Evolutionary conservation across 2,888 invertebrate genomes (phyloP), one percentile per base, ranked within the genome.

Genomic region (Craniophora ligustri): DNA sequence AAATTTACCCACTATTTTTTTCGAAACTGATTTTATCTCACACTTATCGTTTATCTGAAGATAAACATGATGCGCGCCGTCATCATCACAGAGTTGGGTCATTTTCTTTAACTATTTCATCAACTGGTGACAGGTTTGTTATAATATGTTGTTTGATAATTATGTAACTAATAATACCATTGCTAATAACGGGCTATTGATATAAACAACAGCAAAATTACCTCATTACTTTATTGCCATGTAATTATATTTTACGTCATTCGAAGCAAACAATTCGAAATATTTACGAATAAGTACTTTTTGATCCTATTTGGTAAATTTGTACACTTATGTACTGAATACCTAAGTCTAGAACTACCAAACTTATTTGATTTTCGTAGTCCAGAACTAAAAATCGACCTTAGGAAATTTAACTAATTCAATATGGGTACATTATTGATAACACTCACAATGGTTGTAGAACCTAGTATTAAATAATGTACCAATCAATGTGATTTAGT

Each of bases 21-120:
- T 46, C 53, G 44, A 56, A 60, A 60, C 53, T 21, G 31, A 56
- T 64, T 67, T 74, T 72, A 72, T 71, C 72, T 63, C 14, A 10
- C 31, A 59, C 38, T 57, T 70, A 67, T 65, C 61, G 30, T 42
- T 34, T 58, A 70, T 62, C 69, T 57, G 19, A 21, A 58, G 58
- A 61, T 70, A 70, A 67, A 64, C 26, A 50, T 26, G 46, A 55
- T 53, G 50, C 26, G 18, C 41, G 50, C 51, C 44, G 67, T 69
- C 60, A 64, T 42, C 26, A n/a, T n/a, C n/a, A n/a, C n/a, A n/a
- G 47, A 39, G 44, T 67, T 59, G 67, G 18, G 30, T 66, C 69
- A 73, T 69, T 68, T 63, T 54, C 46, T 58, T 42, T 34, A 50
- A 46, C 38, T 67, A 62, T 70, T 72, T 72, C 65, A 70, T 70